Percentiles rank a stretch among this genome's conserved stretches.
Conservation (phyloP, 1,140 invertebrate genomes). For the Drosophila auraria region DNA sequence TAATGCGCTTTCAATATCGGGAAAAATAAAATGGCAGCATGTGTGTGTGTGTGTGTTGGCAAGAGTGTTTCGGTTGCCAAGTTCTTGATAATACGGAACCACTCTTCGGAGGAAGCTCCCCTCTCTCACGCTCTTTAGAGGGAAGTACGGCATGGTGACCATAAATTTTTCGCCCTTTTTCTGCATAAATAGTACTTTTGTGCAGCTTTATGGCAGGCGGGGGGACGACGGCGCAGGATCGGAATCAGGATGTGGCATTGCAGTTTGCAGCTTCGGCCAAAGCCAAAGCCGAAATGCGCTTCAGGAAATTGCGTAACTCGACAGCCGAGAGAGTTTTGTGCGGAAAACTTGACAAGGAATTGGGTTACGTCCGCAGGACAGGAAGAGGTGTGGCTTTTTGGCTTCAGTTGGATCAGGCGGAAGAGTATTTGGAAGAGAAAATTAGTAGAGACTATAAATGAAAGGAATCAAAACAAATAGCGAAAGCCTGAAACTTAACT, state of each 20-base stretch:
- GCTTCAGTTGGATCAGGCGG: not conserved
- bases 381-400: not conserved
- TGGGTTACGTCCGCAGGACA: constrained; percentile 24
- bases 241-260: constrained; percentile 65
- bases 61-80: constrained; percentile 69
- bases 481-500: not conserved
- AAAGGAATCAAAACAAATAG: not conserved
- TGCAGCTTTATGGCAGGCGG: constrained; percentile 56
- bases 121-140: constrained; percentile 10
- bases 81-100: constrained; percentile 71
- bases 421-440: not conserved
- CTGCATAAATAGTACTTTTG: constrained; percentile 74
- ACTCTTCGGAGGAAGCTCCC: constrained; percentile 41
- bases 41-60: constrained; percentile 31
- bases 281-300: constrained; percentile 41
- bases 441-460: not conserved
- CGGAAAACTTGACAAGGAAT: constrained; percentile 37
- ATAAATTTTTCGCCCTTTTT: constrained; percentile 66
- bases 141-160: constrained; percentile 65
- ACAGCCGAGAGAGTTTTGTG: constrained; percentile 39
- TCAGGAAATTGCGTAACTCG: constrained; percentile 75
- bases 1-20: constrained; percentile 64
- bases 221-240: not conserved
- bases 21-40: constrained; percentile 15
- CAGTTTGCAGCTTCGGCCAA: constrained; percentile 54